Conservation (phyloP, 35 echinoderm and acorn worm genomes). For the Amphiura filiformis region DNA sequence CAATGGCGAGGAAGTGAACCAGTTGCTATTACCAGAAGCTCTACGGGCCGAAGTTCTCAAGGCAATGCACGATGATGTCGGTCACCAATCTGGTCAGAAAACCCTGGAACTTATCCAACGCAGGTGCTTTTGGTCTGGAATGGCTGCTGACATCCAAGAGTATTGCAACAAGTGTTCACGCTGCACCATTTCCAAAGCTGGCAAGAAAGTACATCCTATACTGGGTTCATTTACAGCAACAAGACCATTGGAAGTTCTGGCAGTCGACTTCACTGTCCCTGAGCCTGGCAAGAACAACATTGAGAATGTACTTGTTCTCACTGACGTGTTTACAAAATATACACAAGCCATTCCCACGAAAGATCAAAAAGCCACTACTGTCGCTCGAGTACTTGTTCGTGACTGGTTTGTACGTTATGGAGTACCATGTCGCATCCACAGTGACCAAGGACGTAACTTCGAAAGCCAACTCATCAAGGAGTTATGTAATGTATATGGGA, state of each 20-base stretch:
- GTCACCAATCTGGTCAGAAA: constrained; percentile 46
- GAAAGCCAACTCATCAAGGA: constrained; percentile 44
- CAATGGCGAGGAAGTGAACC: not conserved
- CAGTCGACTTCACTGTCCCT: constrained; percentile 32
- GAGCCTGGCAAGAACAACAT: constrained; percentile 27
- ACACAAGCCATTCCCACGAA: constrained; percentile 20
- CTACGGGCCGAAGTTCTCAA: constrained; percentile 26
- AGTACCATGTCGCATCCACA: constrained; percentile 61
- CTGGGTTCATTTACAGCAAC: constrained; percentile 35
- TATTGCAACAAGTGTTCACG: constrained; percentile 34
- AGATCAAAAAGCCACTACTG: constrained; percentile 61
- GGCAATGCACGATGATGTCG: constrained; percentile 56
- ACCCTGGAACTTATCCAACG: constrained; percentile 18
- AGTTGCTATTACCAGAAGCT: constrained; percentile 38
- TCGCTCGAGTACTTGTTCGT: constrained; percentile 52
- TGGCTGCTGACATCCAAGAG: constrained; percentile 16
- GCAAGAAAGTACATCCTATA: constrained; percentile 1
- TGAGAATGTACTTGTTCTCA: constrained; percentile 73
- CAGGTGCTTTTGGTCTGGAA: constrained; percentile 53
- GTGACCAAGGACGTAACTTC: constrained; percentile 35
- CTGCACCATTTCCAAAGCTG: constrained; percentile 40
- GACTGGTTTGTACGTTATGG: constrained; percentile 69
- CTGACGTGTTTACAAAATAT: constrained; percentile 54
- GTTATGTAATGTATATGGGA: constrained; percentile 64
- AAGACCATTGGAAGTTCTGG: constrained; percentile 6